Percentiles rank a stretch among this genome's conserved stretches.
Conservation (phyloP, 1,140 invertebrate genomes). For the Oreohelix idahoensis region DNA sequence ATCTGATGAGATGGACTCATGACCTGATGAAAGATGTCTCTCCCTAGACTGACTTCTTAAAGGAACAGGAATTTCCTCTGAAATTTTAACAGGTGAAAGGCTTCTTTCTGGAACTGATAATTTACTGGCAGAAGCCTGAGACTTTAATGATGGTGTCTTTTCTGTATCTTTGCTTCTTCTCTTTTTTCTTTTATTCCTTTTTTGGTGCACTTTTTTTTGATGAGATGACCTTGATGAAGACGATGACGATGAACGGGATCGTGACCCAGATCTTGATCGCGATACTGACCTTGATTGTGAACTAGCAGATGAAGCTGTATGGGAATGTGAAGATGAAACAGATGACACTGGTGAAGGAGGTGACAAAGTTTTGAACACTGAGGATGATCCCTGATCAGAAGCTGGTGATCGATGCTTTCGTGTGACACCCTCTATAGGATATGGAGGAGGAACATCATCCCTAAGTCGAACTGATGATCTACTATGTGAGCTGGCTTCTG, state of each 20-base stretch:
- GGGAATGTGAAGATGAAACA: conserved; percentile 7
- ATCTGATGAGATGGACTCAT: conserved; percentile 41
- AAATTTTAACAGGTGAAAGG: conserved; percentile 13
- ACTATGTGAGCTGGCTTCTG: conserved; percentile 26
- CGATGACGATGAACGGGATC: not conserved
- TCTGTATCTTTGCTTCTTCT: conserved; percentile 5
- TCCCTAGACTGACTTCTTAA: not conserved
- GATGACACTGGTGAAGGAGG: conserved; percentile 37
- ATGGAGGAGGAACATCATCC: conserved; percentile 27
- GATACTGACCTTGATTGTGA: conserved; percentile 36
- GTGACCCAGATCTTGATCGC: conserved; percentile 20
- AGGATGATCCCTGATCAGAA: not conserved
- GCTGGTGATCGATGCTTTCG: conserved; percentile 7
- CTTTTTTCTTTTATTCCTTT: conserved; percentile 22
- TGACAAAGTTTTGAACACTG: conserved; percentile 8
- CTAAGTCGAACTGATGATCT: conserved; percentile 10
- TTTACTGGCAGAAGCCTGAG: not conserved
- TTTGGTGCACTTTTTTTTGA: not conserved
- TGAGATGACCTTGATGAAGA: conserved; percentile 18
- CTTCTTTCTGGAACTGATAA: not conserved
- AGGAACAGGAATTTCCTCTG: not conserved
- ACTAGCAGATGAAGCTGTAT: not conserved
- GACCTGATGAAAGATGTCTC: conserved; percentile 22
- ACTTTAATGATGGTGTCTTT: not conserved
- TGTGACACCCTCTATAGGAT: conserved; percentile 3